Base-by-base conservation (phyloP, 1,140 invertebrate species). In the Eupristina koningsbergeri region DNA sequence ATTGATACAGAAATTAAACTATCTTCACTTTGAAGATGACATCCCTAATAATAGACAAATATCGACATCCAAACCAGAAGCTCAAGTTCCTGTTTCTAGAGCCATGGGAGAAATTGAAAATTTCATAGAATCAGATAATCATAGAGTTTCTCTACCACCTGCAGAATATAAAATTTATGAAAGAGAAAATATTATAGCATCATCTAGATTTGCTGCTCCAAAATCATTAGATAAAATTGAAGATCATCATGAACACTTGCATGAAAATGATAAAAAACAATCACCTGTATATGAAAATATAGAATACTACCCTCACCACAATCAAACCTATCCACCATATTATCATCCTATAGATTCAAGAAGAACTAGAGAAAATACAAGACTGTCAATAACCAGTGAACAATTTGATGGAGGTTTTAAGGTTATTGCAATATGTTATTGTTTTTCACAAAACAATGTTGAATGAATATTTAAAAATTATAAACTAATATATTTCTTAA, bases 251-350 rank as follows among this genome's bases (percentile, higher is more conserved):
- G 88, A 87, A 13, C 86, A 88, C 26, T 85, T 88, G 9, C 89
- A 89, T 53, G 88, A 87, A 34, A 85, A 85, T 0, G 50, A 73
- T 29, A 87, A 84, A 26, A 89, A 88, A 45, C 89, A 91, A n/a
- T 94, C 93, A 75, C 95, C 94, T 45, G 95, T 97, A 36, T 97
- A 97, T 89, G 96, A 97, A 90, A 97, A 97, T 90, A 93, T 97
- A 63, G 96, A 96, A 84, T 96, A 96, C 90, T 96, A 96, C 91
- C 92, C 93, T 19, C 90, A 91, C 69, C 88, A 92, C 22, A 87
- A 58, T 71, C 91, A 92, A 58, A 89, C 92, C 11, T 94, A 94
- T 86, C 93, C 94, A 17, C 93, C 94, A 5, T 96, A 95, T 88
- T 95, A 94, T 87, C 94, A 95, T 88, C 93, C 95, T 76, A 89